Percentiles rank a stretch among this genome's conserved stretches.
Conservation (phyloP, 2,888 invertebrate species). For the Myopa tessellatipennis region DNA sequence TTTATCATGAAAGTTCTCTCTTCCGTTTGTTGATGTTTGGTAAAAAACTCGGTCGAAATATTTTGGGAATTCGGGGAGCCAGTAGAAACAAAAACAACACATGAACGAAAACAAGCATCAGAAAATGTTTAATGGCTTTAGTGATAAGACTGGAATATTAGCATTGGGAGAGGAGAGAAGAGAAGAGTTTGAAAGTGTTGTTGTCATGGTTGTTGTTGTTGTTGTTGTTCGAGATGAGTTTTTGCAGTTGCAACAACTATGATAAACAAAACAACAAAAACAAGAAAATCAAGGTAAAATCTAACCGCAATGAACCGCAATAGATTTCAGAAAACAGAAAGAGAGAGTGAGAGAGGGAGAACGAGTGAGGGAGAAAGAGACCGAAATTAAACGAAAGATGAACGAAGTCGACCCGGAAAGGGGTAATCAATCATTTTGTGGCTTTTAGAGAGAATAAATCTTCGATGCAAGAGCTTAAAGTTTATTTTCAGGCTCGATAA, state of each 20-base stretch:
- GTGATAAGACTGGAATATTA: slow-evolving; percentile 32
- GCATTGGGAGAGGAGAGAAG: not conserved
- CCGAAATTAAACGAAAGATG: not conserved
- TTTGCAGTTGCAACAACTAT: slow-evolving; percentile 5
- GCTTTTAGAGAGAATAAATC: not conserved
- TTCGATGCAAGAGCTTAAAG: too few relatives aligned
- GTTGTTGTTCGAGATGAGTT: slow-evolving; percentile 8
- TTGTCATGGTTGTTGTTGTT: not conserved
- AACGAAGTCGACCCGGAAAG: not conserved
- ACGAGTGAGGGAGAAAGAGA: not conserved
- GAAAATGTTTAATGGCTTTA: slow-evolving; percentile 36
- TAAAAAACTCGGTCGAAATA: not conserved
- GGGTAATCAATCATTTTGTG: not conserved
- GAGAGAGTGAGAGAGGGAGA: not conserved
- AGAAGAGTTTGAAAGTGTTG: not conserved
- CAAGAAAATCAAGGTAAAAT: not conserved
- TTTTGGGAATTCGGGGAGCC: not conserved
- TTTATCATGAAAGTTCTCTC: slow-evolving; percentile 28
- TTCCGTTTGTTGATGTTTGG: not conserved
- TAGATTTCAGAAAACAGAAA: too few relatives aligned
- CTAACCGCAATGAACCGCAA: too few relatives aligned
- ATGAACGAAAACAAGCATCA: not conserved
- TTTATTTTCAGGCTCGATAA: not conserved
- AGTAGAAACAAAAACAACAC: not conserved
- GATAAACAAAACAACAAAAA: not conserved